Evolutionary conservation across 1,140 invertebrate species (phyloP), one percentile per base, ranked within the genome.

Genomic region (Pentalonia nigronervosa): DNA sequence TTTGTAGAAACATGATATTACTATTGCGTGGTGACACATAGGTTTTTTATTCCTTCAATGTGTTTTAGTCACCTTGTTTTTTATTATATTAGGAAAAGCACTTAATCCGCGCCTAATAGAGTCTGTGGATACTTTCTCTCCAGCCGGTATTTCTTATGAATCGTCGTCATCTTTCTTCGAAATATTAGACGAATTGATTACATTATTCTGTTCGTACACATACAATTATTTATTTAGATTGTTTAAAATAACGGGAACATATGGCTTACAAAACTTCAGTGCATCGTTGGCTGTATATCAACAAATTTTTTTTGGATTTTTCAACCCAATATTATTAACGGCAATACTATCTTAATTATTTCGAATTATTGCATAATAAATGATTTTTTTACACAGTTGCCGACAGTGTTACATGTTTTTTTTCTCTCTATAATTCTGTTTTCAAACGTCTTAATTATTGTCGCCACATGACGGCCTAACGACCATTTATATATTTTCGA

Each of bases 381-480:
- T 36, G 36, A 90, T 90, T 67, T 11, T 90, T 90, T 90, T n/a
- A 7, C 53, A 30, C 25, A 34, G 45, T 56, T 30, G 14, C 20
- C 36, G 36, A 0, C 50, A 56, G 53, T 21, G 34, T 45, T 41
- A 3, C 67, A 11, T 90, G 4, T 60, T 90, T 67, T n/a, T 90
- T 90, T 8, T 34, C 41, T 67, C 41, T 41, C 45, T 90, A 90
- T 45, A 30, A 56, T 90, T 90, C 23, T 83, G 45, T 92, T 92
- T 76, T 92, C 90, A 92, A n/a, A 34, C 90, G 47, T 92, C 90
- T 92, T 92, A 84, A 93, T 93, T 93, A 93, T 93, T 93, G 81
- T 93, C 91, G 76, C 91, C 91, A 93, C 91, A 93, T 84, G 91
- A 84, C 91, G 91, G 81, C 91, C 23, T 50, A 81, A 91, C 76